Evolutionary conservation across 2,113 vertebrate genomes (phyloP).

Genomic region (Saguinus imperator): DNA sequence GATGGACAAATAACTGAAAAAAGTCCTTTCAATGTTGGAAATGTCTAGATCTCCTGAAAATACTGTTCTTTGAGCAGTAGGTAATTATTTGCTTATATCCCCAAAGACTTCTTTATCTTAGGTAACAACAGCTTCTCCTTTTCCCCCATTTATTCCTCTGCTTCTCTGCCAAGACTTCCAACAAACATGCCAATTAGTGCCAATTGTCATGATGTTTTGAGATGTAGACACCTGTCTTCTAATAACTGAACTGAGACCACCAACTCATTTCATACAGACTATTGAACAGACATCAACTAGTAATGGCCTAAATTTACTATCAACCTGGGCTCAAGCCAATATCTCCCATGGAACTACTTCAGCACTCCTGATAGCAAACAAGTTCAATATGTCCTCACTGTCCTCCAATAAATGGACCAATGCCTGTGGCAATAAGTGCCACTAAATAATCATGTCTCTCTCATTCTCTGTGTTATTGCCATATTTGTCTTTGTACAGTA

Average conservation of each 20-base stretch:
- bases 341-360: not conserved
- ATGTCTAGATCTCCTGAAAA: not conserved
- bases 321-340: conserved; percentile 48
- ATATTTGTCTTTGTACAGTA: not conserved
- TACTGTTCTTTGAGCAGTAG: not conserved
- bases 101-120: not conserved
- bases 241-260: conserved; percentile 52
- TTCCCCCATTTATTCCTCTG: too few species aligned
- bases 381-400: not conserved
- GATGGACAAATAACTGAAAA: too few species aligned
- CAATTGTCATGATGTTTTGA: too few species aligned
- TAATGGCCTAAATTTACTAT: conserved; percentile 2
- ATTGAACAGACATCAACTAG: conserved; percentile 37
- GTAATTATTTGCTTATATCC: not conserved
- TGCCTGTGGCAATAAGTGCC: not conserved
- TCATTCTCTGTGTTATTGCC: not conserved
- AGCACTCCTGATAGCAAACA: not conserved
- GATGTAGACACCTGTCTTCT: too few species aligned
- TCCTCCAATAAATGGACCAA: not conserved
- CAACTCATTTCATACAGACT: conserved; percentile 41
- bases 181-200: too few species aligned
- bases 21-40: too few species aligned
- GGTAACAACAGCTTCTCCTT: not conserved
- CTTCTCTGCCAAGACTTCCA: too few species aligned
- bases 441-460: not conserved